Conservation (phyloP, 2,113 vertebrate species). For the Chloroceryle aenea region DNA sequence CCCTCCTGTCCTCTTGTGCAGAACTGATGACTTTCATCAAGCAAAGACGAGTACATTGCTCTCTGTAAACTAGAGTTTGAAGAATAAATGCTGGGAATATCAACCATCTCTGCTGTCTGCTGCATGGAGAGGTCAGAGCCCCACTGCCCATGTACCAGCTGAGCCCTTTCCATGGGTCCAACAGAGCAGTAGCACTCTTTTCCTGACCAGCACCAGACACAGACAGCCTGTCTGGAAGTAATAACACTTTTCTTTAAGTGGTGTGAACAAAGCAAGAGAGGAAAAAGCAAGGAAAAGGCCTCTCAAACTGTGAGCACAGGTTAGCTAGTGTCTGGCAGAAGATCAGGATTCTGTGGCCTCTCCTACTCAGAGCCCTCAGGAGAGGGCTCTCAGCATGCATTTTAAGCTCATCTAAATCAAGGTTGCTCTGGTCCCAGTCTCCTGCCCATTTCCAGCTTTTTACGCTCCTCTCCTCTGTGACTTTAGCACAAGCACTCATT, state of each 20-base stretch:
- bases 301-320: neutral
- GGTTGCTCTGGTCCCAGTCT: neutral
- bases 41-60: neutral
- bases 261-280: neutral
- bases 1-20: neutral
- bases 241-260: neutral
- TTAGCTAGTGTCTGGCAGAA: neutral
- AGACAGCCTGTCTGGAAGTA: neutral
- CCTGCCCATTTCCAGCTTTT: neutral
- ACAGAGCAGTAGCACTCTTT: neutral
- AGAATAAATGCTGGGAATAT: neutral
- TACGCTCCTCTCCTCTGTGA: neutral
- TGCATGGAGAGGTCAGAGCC: neutral
- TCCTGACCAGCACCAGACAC: neutral
- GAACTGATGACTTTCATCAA: neutral
- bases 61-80: neutral
- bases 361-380: neutral
- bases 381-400: neutral
- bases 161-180: neutral
- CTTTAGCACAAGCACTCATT: neutral
- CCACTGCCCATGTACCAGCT: fast-evolving
- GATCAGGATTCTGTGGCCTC: neutral
- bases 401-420: neutral
- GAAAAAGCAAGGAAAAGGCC: neutral
- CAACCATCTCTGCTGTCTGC: neutral